A percentile compares a stretch with the other conserved stretches of the same genome.
These are phyloP conservation scores for Lichenostomus cassidix DNA, from an alignment of 2,113 vertebrate species.

Conservation along the genomic window DNA sequence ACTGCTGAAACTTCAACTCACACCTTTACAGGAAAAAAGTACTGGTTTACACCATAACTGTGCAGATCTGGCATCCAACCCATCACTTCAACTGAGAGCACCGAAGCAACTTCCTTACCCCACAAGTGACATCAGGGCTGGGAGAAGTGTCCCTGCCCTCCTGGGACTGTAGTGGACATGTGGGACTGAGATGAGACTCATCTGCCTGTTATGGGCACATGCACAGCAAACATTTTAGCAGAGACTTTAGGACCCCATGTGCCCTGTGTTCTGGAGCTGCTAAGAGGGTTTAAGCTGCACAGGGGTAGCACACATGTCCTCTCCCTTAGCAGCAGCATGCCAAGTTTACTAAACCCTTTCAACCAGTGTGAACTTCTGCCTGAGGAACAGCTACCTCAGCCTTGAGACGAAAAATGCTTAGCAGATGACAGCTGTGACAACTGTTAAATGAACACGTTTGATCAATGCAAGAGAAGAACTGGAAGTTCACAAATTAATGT, in stretches of 20 bases:
- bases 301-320: fast-evolving
- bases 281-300: neutral
- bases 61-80: neutral
- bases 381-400: neutral
- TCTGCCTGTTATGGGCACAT: fast-evolving
- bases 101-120: neutral
- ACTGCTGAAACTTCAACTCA: neutral
- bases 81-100: fast-evolving
- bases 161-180: fast-evolving
- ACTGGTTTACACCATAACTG: neutral
- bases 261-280: fast-evolving
- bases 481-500: no score
- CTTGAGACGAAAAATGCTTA: neutral
- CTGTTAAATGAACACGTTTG: fast-evolving
- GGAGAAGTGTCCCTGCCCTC: neutral
- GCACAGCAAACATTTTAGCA: neutral
- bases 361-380: neutral
- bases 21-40: neutral
- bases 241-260: fast-evolving
- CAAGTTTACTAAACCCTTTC: neutral
- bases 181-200: neutral
- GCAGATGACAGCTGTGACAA: no score
- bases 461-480: neutral
- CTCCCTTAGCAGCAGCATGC: no score
- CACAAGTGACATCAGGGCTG: fast-evolving